These are phyloP conservation scores for Euura saliciscinereae DNA, from an alignment of 1,140 invertebrate species.

Conservation along the genomic window DNA sequence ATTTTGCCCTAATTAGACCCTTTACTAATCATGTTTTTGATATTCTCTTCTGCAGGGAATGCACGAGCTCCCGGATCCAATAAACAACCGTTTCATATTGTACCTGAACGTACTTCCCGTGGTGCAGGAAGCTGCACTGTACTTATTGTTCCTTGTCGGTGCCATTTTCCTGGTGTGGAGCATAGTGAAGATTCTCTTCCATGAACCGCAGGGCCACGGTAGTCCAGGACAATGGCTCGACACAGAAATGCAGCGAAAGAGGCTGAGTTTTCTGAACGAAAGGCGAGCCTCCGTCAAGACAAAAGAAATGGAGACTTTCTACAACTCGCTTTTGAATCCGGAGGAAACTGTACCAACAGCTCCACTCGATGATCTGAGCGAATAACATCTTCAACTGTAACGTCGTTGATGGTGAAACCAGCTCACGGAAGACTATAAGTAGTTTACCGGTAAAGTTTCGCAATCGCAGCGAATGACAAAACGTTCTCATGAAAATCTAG, in stretches of 20 bases:
- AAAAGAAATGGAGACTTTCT: conserved; percentile 56
- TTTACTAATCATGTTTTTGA: not conserved
- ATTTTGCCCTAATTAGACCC: not conserved
- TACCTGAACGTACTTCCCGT: conserved; percentile 74
- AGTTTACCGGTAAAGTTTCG: not conserved
- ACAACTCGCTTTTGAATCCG: conserved; percentile 51
- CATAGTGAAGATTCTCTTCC: conserved; percentile 50
- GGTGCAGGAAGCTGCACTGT: conserved; percentile 64
- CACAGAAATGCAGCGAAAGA: conserved; percentile 44
- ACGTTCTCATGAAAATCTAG: too few species aligned
- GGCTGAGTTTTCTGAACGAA: conserved; percentile 43
- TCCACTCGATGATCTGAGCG: conserved; percentile 34
- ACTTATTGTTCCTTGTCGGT: conserved; percentile 64
- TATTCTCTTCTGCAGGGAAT: conserved; percentile 66
- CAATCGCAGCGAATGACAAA: not conserved
- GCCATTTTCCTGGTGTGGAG: conserved; percentile 58
- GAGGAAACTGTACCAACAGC: conserved; percentile 30
- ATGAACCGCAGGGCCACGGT: conserved; percentile 36
- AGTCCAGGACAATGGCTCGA: conserved; percentile 40
- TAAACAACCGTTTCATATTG: conserved; percentile 71
- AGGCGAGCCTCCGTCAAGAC: conserved; percentile 34
- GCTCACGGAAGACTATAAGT: not conserved
- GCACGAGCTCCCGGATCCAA: conserved; percentile 65
- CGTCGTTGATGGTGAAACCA: not conserved
- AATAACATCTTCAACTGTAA: conserved; percentile 43